phyloP scores from a whole-genome alignment of 2,113 vertebrate genomes.

The Cavia aperea region DNA sequence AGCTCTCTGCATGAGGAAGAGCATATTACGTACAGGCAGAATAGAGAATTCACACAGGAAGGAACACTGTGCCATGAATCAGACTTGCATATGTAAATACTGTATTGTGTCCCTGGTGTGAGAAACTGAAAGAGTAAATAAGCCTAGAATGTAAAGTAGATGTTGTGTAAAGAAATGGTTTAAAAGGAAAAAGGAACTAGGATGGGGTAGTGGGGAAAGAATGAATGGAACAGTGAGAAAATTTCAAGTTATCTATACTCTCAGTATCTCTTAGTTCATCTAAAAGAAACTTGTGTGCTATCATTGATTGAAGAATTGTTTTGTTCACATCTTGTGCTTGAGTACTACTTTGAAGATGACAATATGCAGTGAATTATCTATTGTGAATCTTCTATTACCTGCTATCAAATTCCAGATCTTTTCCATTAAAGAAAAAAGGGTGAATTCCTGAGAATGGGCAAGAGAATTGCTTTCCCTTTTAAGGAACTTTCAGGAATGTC shows the following conservation, averaged over 20 bases:
- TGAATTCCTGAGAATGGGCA: background rate
- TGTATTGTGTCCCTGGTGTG: background rate
- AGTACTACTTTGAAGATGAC: too few species aligned
- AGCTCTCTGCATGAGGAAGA: background rate
- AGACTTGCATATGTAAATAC: background rate
- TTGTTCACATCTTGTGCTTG: too few species aligned
- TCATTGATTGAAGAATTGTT: too few species aligned
- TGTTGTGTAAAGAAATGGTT: background rate
- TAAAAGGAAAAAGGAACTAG: background rate
- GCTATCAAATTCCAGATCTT: too few species aligned
- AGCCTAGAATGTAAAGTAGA: background rate
- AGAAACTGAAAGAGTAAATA: background rate
- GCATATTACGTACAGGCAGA: background rate
- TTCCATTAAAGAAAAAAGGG: too few species aligned
- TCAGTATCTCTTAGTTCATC: too few species aligned
- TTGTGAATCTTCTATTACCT: too few species aligned
- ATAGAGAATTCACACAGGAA: background rate
- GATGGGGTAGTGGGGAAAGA: background rate
- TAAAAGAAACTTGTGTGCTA: too few species aligned
- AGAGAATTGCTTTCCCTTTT: background rate
- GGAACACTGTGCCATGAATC: background rate
- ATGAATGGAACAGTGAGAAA: background rate
- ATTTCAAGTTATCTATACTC: background rate
- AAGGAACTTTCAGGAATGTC: background rate
- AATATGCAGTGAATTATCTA: too few species aligned